Conservation (phyloP, 2,888 invertebrate species). For the Clunio marinus region DNA sequence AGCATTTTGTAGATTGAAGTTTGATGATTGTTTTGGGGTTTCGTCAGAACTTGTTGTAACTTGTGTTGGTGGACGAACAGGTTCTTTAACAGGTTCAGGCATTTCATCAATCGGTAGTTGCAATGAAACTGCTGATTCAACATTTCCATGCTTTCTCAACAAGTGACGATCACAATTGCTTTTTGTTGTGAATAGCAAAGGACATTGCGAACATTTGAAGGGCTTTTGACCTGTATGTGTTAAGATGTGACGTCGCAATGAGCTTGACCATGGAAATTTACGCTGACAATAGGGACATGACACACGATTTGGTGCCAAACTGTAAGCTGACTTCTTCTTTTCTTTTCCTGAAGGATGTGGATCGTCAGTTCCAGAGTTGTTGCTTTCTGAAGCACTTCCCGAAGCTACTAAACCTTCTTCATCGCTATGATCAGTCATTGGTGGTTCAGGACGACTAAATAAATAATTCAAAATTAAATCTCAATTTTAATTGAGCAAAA, state of each 20-base stretch:
- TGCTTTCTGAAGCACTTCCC: slow-evolving; percentile 72
- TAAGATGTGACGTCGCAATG: slow-evolving; percentile 82
- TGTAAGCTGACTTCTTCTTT: slow-evolving; percentile 86
- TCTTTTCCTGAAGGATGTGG: slow-evolving; percentile 45
- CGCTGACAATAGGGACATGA: slow-evolving; percentile 90
- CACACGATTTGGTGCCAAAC: slow-evolving; percentile 89
- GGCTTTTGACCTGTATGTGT: slow-evolving; percentile 97
- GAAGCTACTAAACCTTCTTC: slow-evolving; percentile 77
- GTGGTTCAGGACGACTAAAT: slow-evolving; percentile 26
- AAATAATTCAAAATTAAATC: neutral
- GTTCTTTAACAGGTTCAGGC: slow-evolving; percentile 47
- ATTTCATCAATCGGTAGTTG: slow-evolving; percentile 54
- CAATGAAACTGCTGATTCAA: slow-evolving; percentile 51
- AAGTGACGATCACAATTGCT: slow-evolving; percentile 96
- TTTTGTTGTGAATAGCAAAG: slow-evolving; percentile 91
- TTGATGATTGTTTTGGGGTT: slow-evolving; percentile 43
- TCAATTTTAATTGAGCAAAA: slow-evolving; percentile 7
- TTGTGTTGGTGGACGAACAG: slow-evolving; percentile 43
- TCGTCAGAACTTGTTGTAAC: neutral
- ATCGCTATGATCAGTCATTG: slow-evolving; percentile 54
- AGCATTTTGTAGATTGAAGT: slow-evolving; percentile 8
- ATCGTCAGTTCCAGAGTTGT: slow-evolving; percentile 78
- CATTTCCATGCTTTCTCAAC: slow-evolving; percentile 75
- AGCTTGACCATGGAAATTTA: slow-evolving; percentile 96
- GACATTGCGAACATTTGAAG: slow-evolving; percentile 90